Base-by-base conservation (phyloP, 2,797 vertebrate genomes). In the Fringilla coelebs region DNA sequence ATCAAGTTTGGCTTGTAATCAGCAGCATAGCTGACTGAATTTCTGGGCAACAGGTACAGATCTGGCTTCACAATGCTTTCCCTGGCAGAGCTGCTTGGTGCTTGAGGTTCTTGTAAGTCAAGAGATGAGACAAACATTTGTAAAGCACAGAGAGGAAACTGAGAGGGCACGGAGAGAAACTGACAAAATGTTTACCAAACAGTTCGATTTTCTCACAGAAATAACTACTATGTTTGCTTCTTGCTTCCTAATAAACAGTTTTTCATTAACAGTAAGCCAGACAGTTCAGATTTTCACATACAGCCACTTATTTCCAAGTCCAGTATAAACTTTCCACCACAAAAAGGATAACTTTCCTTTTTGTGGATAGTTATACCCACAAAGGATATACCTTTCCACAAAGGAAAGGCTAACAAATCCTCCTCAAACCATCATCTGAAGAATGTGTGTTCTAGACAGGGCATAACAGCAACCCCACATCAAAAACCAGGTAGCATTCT, bases 31-130 rank as follows among this genome's bases (percentile, higher is more conserved):
- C 0, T 45, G 21, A 67, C n/a, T 10, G 26, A 74, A 41, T 51
- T 83, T 49, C 45, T 65, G 41, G 19, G 38, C 51, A 65, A 18
- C 54, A 61, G 16, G 36, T 32, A 71, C 14, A 76, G 45, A 74
- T 32, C 15, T 51, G 34, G 16, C 52, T 61, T 34, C 38, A 32
- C 0, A 0, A 67, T 17, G 25, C 9, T 46, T 32, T 41, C 2
- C 13, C 22, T 32, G 49, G 26, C 10, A 79, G 17, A n/a, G 24
- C 17, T 67, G 20, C 19, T 57, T 11, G 3, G 32, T 60, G 25
- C 34, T 62, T 34, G 25, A 88, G 4, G 9, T 13, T 34, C n/a
- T 49, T 21, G 2, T 6, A 65, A 40, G 14, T 17, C 34, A 65
- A 61, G n/a, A 80, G 28, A 38, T 7, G 15, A 76, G 38, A 41